These are phyloP conservation scores for Sprattus sprattus DNA, from an alignment of 2,113 vertebrate genomes.

Conservation along the genomic window DNA sequence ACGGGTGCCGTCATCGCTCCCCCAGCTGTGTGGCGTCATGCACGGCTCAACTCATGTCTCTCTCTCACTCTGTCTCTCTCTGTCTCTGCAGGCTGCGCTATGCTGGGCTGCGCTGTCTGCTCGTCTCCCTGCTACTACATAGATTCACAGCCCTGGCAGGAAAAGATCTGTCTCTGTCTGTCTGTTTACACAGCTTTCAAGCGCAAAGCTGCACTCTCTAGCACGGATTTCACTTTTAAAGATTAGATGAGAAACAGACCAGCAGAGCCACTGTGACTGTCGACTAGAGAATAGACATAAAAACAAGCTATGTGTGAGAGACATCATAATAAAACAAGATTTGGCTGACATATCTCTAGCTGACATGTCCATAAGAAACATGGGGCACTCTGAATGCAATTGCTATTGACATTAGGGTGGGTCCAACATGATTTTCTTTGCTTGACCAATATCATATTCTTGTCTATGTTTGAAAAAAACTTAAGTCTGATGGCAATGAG, in stretches of 20 bases:
- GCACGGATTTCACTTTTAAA: not conserved
- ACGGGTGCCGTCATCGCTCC: conserved; percentile 49
- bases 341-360: not conserved
- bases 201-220: not conserved
- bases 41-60: conserved; percentile 46
- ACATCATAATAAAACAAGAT: not conserved
- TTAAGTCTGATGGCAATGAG: not conserved
- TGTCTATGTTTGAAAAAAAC: not conserved
- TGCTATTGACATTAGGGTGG: not conserved
- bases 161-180: conserved; percentile 5
- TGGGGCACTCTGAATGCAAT: not conserved
- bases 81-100: not conserved
- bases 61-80: not conserved
- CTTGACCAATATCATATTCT: not conserved
- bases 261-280: not conserved
- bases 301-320: not conserved
- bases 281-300: not conserved
- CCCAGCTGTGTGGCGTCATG: conserved; percentile 60
- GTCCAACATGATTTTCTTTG: not conserved
- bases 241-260: not conserved
- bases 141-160: not conserved
- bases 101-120: not conserved
- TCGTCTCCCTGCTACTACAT: not conserved
- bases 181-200: not conserved
- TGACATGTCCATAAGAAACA: not conserved